Conservation (phyloP, 2,113 vertebrate species). For the Ploceus nigricollis region DNA sequence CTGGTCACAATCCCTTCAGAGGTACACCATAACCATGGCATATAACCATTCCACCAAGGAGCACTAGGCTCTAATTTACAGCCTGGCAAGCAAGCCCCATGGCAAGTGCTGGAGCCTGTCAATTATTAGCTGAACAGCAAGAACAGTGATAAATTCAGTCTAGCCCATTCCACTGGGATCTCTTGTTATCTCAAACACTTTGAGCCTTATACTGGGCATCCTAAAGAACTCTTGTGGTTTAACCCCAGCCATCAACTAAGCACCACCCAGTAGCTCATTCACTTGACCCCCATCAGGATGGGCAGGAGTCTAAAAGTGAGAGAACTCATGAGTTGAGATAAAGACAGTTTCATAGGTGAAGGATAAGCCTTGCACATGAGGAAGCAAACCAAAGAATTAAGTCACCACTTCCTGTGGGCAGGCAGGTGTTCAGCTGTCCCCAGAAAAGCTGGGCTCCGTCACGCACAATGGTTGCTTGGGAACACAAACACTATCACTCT, state of each 20-base stretch:
- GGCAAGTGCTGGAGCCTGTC: not conserved
- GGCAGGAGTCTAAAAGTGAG: not conserved
- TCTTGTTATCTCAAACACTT: not conserved
- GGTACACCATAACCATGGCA: not conserved
- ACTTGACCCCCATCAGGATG: not conserved
- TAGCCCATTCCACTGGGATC: not conserved
- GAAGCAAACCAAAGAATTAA: not conserved
- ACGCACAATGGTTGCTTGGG: not conserved
- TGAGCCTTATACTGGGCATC: accelerated
- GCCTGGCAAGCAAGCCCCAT: not conserved
- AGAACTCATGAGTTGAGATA: not conserved
- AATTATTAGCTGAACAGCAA: not conserved
- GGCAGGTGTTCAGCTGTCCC: not conserved
- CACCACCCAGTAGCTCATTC: not conserved
- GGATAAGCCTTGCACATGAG: not conserved
- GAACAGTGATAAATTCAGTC: not conserved
- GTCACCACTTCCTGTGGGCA: not conserved
- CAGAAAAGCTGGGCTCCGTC: not conserved
- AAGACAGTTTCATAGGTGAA: not conserved
- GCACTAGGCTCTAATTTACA: not conserved
- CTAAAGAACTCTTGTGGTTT: not conserved
- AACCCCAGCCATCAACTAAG: not conserved
- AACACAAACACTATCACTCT: not conserved
- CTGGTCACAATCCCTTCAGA: not conserved
- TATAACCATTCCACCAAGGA: not conserved